Base-by-base conservation (phyloP, 2,888 invertebrate genomes). In the Drosophila kanekoi region DNA sequence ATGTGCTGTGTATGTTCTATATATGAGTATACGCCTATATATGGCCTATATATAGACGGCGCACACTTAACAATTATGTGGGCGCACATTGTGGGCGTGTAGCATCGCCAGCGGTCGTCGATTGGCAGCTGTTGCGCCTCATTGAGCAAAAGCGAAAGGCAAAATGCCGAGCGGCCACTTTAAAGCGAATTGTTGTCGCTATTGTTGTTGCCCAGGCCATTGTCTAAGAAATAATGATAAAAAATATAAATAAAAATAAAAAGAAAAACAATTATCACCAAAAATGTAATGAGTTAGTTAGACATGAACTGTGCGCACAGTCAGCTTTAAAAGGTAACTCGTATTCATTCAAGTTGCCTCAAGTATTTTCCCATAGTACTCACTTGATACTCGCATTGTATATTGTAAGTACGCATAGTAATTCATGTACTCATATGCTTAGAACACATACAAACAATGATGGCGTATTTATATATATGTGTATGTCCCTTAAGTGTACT, bases 141-240 rank as follows among this genome's bases (percentile, higher is more conserved):
- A 82, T 79, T 85, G 77, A 85, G 65, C 84, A 83, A 83, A 84
- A 84, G 80, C 81, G 75, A 81, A 82, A 84, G 80, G 81, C 75
- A 77, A 60, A 53, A 51, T 40, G 37, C 49, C 23, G 43, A 41
- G 82, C 81, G 82, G 81, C 53, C 54, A 81, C 82, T 82, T 82
- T 32, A 81, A 81, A 82, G 82, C 60, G 35, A 75, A 54, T 67
- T 67, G 79, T 67, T 80, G 67, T 65, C 59, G 72, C 33, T 56
- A 28, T 60, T 70, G 43, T 60, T 60, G 49, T 20, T 60, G 54
- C 33, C 35, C 8, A n/a, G 49, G 37, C 53, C 35, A 70, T 69
- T 71, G 53, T 63, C 54, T 54, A 28, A 54, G n/a, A 53, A 61
- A 40, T 16, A 9, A 14, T 14, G 18, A 47, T 8, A 53, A 20